phyloP scores from a whole-genome alignment of 2,888 invertebrate species.

The Chymomyza amoena region DNA sequence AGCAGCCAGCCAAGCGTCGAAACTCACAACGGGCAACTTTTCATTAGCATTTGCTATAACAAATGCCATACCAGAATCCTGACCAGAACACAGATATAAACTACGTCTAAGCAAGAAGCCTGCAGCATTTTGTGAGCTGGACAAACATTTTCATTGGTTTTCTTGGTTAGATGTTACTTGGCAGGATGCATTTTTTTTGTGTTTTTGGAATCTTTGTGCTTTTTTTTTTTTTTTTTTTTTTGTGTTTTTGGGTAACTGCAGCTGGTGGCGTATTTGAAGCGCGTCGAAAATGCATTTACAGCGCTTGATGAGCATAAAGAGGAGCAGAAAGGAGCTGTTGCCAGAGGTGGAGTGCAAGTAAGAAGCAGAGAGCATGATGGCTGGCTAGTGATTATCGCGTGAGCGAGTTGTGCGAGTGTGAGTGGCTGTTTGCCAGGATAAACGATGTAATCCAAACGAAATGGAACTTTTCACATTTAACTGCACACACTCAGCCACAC shows the following conservation, averaged over 20 bases:
- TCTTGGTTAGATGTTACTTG: conserved; percentile 33
- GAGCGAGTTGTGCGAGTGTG: conserved; percentile 12
- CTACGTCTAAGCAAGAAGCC: not conserved
- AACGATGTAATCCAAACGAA: conserved; percentile 68
- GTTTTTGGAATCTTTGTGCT: not conserved
- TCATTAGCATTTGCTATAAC: conserved; percentile 59
- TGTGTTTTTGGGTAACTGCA: not conserved
- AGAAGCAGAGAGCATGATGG: conserved; percentile 11
- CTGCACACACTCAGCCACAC: conserved; percentile 46
- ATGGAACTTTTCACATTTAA: conserved; percentile 73
- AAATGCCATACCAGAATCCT: conserved; percentile 33
- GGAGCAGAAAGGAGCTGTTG: conserved; percentile 37
- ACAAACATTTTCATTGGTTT: conserved; percentile 68
- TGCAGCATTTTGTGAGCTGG: conserved; percentile 27
- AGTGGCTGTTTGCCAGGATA: conserved; percentile 67
- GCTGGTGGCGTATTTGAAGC: conserved; percentile 43
- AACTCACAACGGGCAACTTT: conserved; percentile 44
- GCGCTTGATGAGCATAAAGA: conserved; percentile 34
- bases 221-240: too few relatives aligned
- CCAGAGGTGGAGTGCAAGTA: conserved; percentile 47
- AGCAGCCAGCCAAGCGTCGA: too few relatives aligned
- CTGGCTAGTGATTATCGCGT: conserved; percentile 1
- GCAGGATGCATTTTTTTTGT: conserved; percentile 25
- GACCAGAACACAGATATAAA: not conserved
- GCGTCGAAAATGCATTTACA: conserved; percentile 69